Evolutionary conservation across 2,113 vertebrate genomes (phyloP).

Genomic region (Limanda limanda): DNA sequence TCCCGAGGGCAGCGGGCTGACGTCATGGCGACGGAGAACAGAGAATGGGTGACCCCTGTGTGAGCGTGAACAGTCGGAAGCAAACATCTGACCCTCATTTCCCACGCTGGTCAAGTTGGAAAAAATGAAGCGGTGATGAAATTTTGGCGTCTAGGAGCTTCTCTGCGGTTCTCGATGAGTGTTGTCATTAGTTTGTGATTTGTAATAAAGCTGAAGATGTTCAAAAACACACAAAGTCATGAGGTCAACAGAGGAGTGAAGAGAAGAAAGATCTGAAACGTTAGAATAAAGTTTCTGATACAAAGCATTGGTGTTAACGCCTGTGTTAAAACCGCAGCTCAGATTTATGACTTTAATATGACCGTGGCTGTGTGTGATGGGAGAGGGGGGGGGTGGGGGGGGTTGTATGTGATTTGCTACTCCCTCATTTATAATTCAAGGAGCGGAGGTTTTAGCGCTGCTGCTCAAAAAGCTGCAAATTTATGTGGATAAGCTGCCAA

Average conservation of each 20-base stretch:
- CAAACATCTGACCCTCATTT: constrained; percentile 54
- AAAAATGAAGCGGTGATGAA: constrained; percentile 22
- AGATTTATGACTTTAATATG: constrained; percentile 42
- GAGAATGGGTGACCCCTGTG: constrained; percentile 63
- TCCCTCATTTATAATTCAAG: constrained; percentile 45
- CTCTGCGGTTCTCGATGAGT: background rate
- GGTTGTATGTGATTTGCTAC: constrained; percentile 19
- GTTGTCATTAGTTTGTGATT: constrained; percentile 11
- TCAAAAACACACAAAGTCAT: too few species aligned
- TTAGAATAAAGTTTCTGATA: background rate
- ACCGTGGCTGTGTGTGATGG: background rate
- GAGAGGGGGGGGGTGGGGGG: background rate
- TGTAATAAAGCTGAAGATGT: constrained; percentile 7
- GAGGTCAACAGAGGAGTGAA: too few species aligned
- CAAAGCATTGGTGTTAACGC: background rate
- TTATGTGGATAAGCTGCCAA: background rate
- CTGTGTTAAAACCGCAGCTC: background rate
- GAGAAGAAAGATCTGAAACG: background rate
- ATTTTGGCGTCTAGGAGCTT: constrained; percentile 18
- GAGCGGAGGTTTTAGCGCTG: background rate
- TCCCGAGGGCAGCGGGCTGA: constrained; percentile 63
- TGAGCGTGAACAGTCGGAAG: constrained; percentile 44
- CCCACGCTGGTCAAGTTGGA: constrained; percentile 8
- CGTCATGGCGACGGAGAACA: constrained; percentile 63
- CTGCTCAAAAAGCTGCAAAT: constrained; percentile 6